Evolutionary conservation across 2,888 invertebrate genomes (phyloP).

Genomic region (Epinotia bilunana): DNA sequence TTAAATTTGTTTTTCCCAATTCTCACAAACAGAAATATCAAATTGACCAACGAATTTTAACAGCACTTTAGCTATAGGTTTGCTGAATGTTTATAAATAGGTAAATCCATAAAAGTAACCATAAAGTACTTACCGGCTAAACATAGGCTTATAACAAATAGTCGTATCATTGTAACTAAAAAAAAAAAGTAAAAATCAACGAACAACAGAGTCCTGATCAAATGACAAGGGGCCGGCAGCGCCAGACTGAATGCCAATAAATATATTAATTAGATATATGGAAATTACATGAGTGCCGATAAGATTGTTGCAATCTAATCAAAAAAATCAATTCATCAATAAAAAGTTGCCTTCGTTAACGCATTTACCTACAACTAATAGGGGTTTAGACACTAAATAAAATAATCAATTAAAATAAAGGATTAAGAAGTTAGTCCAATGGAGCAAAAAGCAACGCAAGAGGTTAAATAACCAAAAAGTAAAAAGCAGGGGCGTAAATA

Average conservation of each 20-base stretch:
- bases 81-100: too few species aligned
- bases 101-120: too few species aligned
- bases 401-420: too few species aligned
- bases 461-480: too few species aligned
- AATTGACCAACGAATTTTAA: too few species aligned
- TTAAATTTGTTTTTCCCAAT: too few species aligned
- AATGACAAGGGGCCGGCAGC: background rate
- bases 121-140: background rate
- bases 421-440: too few species aligned
- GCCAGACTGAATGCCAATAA: background rate
- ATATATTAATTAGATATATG: background rate
- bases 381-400: too few species aligned
- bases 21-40: too few species aligned
- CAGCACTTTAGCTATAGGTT: too few species aligned
- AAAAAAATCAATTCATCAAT: background rate
- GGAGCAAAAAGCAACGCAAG: too few species aligned
- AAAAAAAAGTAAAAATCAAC: background rate
- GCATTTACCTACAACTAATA: background rate
- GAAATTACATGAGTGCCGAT: background rate
- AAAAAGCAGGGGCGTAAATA: too few species aligned
- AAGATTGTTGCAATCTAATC: conserved; percentile 3
- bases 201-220: background rate
- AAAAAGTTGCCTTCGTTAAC: background rate
- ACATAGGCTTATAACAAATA: conserved; percentile 2
- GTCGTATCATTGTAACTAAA: background rate